These are phyloP conservation scores for Alcis repandata DNA, from an alignment of 2,888 invertebrate species.

Conservation along the genomic window DNA sequence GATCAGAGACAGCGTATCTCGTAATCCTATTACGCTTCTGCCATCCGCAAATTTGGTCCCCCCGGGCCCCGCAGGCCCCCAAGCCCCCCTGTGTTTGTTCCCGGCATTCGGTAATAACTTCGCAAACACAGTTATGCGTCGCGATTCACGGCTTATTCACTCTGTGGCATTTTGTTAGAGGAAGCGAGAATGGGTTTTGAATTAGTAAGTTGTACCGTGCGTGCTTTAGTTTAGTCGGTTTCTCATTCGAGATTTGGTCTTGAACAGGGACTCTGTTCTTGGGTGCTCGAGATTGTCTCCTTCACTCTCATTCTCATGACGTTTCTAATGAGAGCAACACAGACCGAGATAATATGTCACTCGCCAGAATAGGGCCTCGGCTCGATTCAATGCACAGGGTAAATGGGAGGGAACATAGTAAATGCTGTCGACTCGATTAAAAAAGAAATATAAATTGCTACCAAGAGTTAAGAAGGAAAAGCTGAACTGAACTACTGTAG, in stretches of 20 bases:
- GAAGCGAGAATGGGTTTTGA: conserved; percentile 20
- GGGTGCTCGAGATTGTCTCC: too few species aligned
- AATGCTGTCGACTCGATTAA: too few species aligned
- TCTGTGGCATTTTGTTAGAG: conserved; percentile 33
- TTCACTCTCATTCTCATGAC: too few species aligned
- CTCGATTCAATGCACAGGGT: too few species aligned
- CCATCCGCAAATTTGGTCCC: conserved; percentile 40
- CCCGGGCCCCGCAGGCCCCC: conserved; percentile 26
- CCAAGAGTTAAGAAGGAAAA: too few species aligned
- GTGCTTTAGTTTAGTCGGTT: neutral
- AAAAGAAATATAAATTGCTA: too few species aligned
- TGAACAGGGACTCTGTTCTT: too few species aligned
- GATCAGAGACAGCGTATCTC: conserved; percentile 38
- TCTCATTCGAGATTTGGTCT: neutral
- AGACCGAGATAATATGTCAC: too few species aligned
- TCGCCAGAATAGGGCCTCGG: too few species aligned
- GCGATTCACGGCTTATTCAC: conserved; percentile 56
- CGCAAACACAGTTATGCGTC: conserved; percentile 59
- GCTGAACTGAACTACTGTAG: too few species aligned
- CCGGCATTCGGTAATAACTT: conserved; percentile 60
- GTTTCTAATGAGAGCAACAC: too few species aligned
- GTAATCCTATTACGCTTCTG: conserved; percentile 48
- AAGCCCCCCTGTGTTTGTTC: conserved; percentile 49
- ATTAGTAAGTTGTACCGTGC: neutral
- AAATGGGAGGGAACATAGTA: too few species aligned